Evolutionary conservation across 2,888 invertebrate genomes (phyloP), one percentile per base, ranked within the genome.

Genomic region (Timema podura): DNA sequence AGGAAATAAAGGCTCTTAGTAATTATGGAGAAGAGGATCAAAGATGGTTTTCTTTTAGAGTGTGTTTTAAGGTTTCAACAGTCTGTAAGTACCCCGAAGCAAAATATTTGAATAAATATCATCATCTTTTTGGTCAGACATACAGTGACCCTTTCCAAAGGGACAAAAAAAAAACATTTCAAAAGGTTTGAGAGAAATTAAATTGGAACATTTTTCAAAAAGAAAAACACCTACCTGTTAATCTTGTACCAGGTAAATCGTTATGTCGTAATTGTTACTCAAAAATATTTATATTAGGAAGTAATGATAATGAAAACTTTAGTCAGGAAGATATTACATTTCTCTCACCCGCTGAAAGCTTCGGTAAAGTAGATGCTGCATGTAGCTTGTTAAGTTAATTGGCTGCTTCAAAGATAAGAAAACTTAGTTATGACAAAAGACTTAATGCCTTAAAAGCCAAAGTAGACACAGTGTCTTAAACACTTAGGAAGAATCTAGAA

Each of bases 341-440:
- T 54, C n/a, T 15, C 6, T 54, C 5, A 54, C 6, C 54, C 16
- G n/a, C 54, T 54, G 54, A 54, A 54, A 54, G 16, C n/a, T 54
- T 54, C 7, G n/a, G n/a, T 1, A 13, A 54, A 5, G 54, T 54
- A 13, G 54, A 6, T 6, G 54, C 54, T 13, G 54, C n/a, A 2
- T 54, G 54, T 16, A 54, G 54, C 16, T 9, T 54, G 54, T 54
- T 54, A 54, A 54, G 16, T 54, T 54, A 15, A 54, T 54, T 54
- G 54, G 15, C 54, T 54, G 54, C 54, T 54, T 54, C 54, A 9
- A 13, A 54, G 54, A 54, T 54, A 54, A 9, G 11, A 54, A 54
- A 54, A 54, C 54, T 54, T 54, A 9, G 54, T 54, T 54, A 54
- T 54, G 54, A 54, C 11, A 6, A 16, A 54, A 54, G 54, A 54